Evolutionary conservation across 2,888 invertebrate genomes (phyloP), one percentile per base, ranked within the genome.

Genomic region (Noctuana brunneofusca): DNA sequence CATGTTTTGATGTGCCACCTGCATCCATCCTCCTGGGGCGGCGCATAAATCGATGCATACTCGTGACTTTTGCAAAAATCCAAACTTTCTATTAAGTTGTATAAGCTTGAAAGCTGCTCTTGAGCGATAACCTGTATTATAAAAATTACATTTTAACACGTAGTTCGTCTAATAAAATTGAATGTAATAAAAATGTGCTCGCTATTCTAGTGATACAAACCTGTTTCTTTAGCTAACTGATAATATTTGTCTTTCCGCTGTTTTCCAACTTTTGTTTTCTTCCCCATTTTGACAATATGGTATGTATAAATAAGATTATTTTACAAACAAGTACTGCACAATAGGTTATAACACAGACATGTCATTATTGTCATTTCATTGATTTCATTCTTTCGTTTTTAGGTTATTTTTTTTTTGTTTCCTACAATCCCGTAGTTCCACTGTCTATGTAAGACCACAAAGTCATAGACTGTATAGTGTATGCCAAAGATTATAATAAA

Each of bases 1-100:
- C n/a, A n/a, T n/a, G n/a, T n/a, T n/a, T 83, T 99, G 96, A 75
- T 96, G 96, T 53, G 99, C 99, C 58, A 99, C 99, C 89, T 97
- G 99, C 96, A 99, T 97, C 99, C 99, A 99, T 72, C 99, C 99
- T 78, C 99, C 99, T 0, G 99, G 99, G 0, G 99, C 99, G 12
- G 99, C 99, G 89, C 99, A 99, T 66, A 99, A 92, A 93, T 99
- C 99, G 76, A 99, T 94, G 72, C 98, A 96, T 93, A 99, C 98
- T 92, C 97, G 94, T 0, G 99, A 97, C 79, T 96, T 96, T 93
- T 99, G 97, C 5, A 99, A 92, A 86, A 99, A 99, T 58, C 97
- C 97, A 89, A 97, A 99, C 83, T 98, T 98, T 68, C 99, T 93
- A 88, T 99, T 99, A 57, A 99, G 86, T 81, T 99, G 99, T 68